Evolutionary conservation across 2,888 invertebrate species (phyloP).

Genomic region (Eupithecia exiguata): DNA sequence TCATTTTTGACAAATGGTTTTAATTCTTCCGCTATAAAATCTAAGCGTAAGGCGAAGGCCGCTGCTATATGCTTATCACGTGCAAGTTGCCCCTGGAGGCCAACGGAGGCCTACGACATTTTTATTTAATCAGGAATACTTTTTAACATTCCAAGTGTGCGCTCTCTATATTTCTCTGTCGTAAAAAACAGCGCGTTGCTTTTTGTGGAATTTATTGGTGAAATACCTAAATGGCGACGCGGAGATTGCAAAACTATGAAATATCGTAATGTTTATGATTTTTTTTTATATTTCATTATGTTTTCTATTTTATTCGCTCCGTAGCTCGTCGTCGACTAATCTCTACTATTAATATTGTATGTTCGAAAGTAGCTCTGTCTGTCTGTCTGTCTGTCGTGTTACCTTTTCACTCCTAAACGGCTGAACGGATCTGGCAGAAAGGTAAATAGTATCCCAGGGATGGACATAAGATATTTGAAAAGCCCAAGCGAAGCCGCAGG

Average conservation of each 20-base stretch:
- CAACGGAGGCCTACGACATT: slow-evolving; percentile 61
- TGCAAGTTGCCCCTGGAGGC: slow-evolving; percentile 49
- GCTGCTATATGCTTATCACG: slow-evolving; percentile 70
- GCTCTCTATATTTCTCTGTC: slow-evolving; percentile 66
- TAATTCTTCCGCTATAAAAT: slow-evolving; percentile 48
- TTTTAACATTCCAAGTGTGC: slow-evolving; percentile 76
- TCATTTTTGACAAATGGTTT: slow-evolving; percentile 44
- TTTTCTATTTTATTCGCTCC: not conserved
- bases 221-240: not conserved
- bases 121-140: slow-evolving; percentile 81
- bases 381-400: too few relatives aligned
- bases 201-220: slow-evolving; percentile 3
- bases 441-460: too few relatives aligned
- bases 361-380: too few relatives aligned
- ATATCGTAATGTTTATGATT: not conserved
- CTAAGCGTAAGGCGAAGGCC: slow-evolving; percentile 45
- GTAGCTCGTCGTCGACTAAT: not conserved
- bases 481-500: too few relatives aligned
- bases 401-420: too few relatives aligned
- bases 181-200: slow-evolving; percentile 51
- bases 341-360: too few relatives aligned
- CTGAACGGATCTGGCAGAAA: too few relatives aligned
- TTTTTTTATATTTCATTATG: not conserved
- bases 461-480: too few relatives aligned
- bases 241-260: not conserved